A percentile compares a stretch with the other conserved stretches of the same genome.
Evolutionary conservation across 64 coral and sea anemone species (phyloP).

Genomic region (Montipora foliosa): DNA sequence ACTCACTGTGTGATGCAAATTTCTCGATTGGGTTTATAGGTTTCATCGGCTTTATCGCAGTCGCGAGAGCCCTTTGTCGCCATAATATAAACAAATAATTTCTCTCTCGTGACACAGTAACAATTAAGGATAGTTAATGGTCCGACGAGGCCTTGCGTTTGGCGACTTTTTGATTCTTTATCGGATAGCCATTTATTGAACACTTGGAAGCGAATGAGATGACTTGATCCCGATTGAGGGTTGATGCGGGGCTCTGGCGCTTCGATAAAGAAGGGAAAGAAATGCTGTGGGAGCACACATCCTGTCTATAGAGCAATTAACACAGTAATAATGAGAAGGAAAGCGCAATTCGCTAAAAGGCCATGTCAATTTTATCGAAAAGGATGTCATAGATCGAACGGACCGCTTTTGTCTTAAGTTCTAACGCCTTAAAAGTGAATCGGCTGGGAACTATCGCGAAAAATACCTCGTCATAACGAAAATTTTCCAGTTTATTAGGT

Average conservation of each 20-base stretch:
- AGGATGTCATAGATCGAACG: constrained; percentile 44
- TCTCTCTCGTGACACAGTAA: constrained; percentile 37
- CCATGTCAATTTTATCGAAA: constrained; percentile 46
- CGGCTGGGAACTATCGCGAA: constrained; percentile 3
- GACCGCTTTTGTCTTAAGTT: not conserved
- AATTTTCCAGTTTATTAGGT: not conserved
- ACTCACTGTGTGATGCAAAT: not conserved
- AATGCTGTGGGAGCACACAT: constrained; percentile 35
- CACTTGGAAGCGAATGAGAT: not conserved
- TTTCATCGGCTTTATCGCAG: constrained; percentile 35
- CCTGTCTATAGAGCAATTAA: constrained; percentile 66
- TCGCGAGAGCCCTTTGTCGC: constrained; percentile 41
- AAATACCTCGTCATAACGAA: not conserved
- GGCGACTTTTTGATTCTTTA: not conserved
- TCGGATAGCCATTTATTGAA: not conserved
- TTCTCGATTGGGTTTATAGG: constrained; percentile 21
- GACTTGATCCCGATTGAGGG: not conserved
- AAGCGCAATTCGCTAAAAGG: constrained; percentile 60
- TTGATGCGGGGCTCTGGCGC: not conserved
- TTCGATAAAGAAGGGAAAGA: not conserved
- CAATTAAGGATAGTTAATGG: constrained; percentile 56
- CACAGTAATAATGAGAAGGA: constrained; percentile 42
- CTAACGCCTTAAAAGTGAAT: constrained; percentile 13
- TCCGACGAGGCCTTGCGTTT: not conserved
- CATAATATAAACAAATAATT: constrained; percentile 66